phyloP scores from a whole-genome alignment of 2,113 vertebrate species.

The Pseudopipra pipra region DNA sequence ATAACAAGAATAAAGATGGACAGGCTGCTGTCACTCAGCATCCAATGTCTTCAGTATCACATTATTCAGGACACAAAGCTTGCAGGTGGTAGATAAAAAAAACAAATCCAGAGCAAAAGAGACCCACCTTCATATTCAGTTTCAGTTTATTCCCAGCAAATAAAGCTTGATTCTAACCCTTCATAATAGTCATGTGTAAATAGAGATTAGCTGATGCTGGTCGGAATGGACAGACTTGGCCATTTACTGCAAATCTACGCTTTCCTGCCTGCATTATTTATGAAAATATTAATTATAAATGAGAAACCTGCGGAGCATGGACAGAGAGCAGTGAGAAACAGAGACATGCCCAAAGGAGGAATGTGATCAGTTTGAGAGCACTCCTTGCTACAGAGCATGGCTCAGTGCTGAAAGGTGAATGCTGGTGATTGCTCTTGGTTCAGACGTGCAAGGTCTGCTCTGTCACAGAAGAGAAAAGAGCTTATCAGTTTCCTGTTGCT shows the following conservation, averaged over 20 bases:
- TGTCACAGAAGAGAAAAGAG: neutral
- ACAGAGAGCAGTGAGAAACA: neutral
- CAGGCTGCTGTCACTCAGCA: neutral
- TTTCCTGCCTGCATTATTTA: constrained; percentile 31
- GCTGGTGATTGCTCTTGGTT: neutral
- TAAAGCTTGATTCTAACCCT: neutral
- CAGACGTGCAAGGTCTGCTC: constrained; percentile 7
- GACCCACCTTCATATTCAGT: neutral
- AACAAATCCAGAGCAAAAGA: neutral
- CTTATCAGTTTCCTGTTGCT: constrained; percentile 44
- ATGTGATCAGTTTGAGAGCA: neutral
- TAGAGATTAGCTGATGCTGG: neutral
- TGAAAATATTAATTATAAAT: constrained; percentile 47
- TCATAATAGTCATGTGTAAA: neutral
- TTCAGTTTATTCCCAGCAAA: neutral
- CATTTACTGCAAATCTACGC: neutral
- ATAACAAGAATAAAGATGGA: neutral
- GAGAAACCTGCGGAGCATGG: neutral
- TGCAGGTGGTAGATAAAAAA: neutral
- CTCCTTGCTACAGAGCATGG: neutral
- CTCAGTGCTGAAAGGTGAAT: neutral
- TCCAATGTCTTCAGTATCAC: neutral
- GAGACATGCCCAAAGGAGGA: neutral
- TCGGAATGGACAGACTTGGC: neutral
- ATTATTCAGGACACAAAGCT: neutral